Evolutionary conservation across 2,113 vertebrate species (phyloP).

Genomic region (Turnix velox): DNA sequence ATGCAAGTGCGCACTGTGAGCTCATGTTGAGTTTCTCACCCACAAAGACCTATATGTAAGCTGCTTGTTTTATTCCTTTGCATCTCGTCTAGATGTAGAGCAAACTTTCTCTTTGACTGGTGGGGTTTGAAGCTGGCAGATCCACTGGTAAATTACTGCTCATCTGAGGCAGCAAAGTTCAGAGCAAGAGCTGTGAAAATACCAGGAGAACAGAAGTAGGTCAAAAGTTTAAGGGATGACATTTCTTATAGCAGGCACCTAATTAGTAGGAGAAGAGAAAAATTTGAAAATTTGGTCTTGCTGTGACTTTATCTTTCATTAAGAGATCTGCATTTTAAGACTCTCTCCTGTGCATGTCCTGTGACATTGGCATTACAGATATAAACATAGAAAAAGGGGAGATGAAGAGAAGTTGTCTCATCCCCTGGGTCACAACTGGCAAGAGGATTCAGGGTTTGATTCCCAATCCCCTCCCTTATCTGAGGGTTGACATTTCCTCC

Average conservation of each 20-base stretch:
- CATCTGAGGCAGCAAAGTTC: background rate
- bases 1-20: too few species aligned
- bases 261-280: background rate
- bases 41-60: fast-evolving
- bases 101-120: background rate
- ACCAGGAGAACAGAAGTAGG: background rate
- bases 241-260: background rate
- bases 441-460: background rate
- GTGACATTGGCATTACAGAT: fast-evolving
- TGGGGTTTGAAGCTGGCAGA: background rate
- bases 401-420: background rate
- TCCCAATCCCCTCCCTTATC: background rate
- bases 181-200: background rate
- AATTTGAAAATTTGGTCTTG: background rate
- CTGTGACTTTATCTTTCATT: fast-evolving
- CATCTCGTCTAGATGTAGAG: fast-evolving
- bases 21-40: too few species aligned
- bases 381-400: background rate
- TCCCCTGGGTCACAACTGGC: background rate
- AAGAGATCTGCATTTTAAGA: background rate
- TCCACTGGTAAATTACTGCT: background rate
- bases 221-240: background rate
- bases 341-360: fast-evolving
- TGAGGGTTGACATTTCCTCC: fast-evolving
- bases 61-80: background rate